Evolutionary conservation across 2,888 invertebrate species (phyloP), one percentile per base, ranked within the genome.

Genomic region (Galerucella pusilla): DNA sequence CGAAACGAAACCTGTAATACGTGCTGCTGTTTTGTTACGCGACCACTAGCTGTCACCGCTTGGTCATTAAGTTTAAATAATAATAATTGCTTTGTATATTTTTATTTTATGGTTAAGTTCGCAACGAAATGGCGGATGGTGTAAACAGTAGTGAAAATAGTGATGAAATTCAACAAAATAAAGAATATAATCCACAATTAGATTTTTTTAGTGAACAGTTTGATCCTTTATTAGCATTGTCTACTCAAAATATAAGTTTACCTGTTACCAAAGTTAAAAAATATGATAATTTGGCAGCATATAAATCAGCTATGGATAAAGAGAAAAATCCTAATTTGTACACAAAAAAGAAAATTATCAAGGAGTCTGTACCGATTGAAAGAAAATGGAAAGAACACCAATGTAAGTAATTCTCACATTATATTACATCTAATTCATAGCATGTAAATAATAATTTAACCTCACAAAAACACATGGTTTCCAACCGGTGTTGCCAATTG

Each of bases 271-370:
- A 89, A 75, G 93, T 94, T 0, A 91, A 91, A 35, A 79, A 89
- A 71, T 93, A 91, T 82, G 94, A 95, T 85, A 95, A 94, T 85
- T 77, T 95, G 71, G 88, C 89, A 1, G 92, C 91, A 81, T 94
- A 90, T 83, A 89, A 91, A 75, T 86, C 89, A 6, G 85, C 88
- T 1, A 68, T 63, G 46, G 71, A 75, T 4, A 70, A 65, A 35
- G 68, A 74, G 20, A 63, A 72, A 46, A 59, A 77, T 71, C 73
- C 71, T 11, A 57, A 71, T 73, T 73, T 75, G n/a, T 61, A 14
- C 86, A 88, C 0, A 77, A 83, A 76, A 85, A 86, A 78, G 86
- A 71, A 70, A 61, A 66, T 68, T 61, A 66, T 49, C 12, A 20
- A 10, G 65, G 63, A 65, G 25, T 11, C 35, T 63, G 67, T 64